Evolutionary conservation across 2,888 invertebrate species (phyloP).

Genomic region (Drosophila helvetica): DNA sequence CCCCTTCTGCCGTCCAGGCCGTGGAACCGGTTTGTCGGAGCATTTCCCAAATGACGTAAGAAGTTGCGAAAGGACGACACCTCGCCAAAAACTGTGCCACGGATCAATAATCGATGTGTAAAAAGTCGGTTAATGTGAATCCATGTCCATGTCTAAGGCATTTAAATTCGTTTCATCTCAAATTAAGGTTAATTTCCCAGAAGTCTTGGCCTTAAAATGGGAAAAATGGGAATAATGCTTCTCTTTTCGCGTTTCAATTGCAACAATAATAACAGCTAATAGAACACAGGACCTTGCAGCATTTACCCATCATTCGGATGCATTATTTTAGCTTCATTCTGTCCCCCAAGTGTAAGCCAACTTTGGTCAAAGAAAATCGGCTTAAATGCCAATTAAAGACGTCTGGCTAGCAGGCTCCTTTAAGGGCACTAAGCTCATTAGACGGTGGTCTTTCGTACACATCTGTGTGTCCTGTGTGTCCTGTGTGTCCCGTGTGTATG

Average conservation of each 20-base stretch:
- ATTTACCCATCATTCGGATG: background rate
- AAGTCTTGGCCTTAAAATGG: too few relatives aligned
- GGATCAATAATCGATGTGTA: conserved; percentile 49
- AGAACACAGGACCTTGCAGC: too few relatives aligned
- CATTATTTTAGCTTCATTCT: background rate
- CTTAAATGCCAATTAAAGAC: background rate
- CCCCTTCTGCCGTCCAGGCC: conserved; percentile 26
- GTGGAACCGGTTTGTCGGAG: conserved; percentile 41
- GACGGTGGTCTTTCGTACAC: background rate
- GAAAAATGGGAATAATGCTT: too few relatives aligned
- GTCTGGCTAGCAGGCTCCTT: background rate
- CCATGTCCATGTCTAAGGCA: background rate
- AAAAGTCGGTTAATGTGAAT: conserved; percentile 37
- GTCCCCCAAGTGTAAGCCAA: background rate
- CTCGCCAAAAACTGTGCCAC: conserved; percentile 42
- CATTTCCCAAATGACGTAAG: conserved; percentile 51
- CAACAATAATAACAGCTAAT: too few relatives aligned
- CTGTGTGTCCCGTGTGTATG: background rate
- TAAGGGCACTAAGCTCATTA: background rate
- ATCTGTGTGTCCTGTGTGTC: background rate
- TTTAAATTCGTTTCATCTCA: too few relatives aligned
- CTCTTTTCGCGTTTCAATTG: too few relatives aligned
- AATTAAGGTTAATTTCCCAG: too few relatives aligned
- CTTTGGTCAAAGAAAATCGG: background rate
- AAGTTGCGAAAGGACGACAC: conserved; percentile 47